These are phyloP conservation scores for Incurvaria masculella DNA, from an alignment of 2,888 invertebrate genomes.

Conservation along the genomic window DNA sequence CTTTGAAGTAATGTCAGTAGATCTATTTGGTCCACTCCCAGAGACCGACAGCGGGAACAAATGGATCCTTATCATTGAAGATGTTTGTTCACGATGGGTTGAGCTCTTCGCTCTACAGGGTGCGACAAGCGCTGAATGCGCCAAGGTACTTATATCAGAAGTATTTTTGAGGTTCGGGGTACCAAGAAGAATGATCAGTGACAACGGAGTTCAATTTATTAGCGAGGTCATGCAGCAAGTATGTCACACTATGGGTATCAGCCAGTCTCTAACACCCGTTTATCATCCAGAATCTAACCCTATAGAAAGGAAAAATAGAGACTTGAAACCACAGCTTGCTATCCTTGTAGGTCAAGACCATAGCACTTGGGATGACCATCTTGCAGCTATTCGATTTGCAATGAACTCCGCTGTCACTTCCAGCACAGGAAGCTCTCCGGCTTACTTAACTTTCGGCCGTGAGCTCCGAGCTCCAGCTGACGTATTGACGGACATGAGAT, in stretches of 20 bases:
- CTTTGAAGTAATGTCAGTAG: constrained; percentile 19
- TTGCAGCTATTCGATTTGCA: too few relatives aligned
- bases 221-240: constrained; percentile 22
- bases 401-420: background rate
- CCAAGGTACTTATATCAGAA: constrained; percentile 4
- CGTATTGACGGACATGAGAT: background rate
- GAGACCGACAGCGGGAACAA: background rate
- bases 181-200: constrained; percentile 19
- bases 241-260: constrained; percentile 7
- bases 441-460: constrained; percentile 14
- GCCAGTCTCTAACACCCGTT: constrained; percentile 17
- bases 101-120: constrained; percentile 8
- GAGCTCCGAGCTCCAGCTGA: constrained; percentile 12
- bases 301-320: constrained; percentile 20
- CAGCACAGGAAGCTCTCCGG: constrained; percentile 9
- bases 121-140: constrained; percentile 9
- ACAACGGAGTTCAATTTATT: constrained; percentile 24
- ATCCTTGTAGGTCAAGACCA: constrained; percentile 9
- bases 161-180: constrained; percentile 18
- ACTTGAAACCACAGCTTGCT: constrained; percentile 15
- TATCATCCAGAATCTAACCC: constrained; percentile 26
- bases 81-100: constrained; percentile 7
- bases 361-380: too few relatives aligned
- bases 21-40: constrained; percentile 16
- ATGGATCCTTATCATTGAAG: constrained; percentile 8